Evolutionary conservation across 2,888 invertebrate species (phyloP).

Genomic region (Drosophila sordidapex): DNA sequence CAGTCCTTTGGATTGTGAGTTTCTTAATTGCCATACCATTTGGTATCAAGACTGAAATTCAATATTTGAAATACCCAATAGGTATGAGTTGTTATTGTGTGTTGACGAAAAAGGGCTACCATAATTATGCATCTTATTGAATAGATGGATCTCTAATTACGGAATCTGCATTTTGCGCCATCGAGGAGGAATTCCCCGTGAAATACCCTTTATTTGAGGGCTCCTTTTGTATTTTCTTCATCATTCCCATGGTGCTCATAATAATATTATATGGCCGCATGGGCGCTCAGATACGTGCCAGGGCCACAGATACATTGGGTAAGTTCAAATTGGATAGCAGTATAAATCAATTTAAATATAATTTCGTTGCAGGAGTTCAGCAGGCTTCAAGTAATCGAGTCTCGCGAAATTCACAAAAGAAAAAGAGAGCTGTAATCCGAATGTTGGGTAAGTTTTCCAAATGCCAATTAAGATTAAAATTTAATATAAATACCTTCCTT

Average conservation of each 20-base stretch:
- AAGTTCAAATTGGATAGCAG: background rate
- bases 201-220: conserved; percentile 91
- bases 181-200: conserved; percentile 87
- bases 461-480: background rate
- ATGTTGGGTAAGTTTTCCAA: conserved; percentile 89
- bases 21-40: conserved; percentile 91
- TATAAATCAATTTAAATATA: background rate
- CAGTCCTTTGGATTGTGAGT: conserved; percentile 91
- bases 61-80: conserved; percentile 90
- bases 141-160: conserved; percentile 86
- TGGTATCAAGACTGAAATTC: conserved; percentile 90
- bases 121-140: conserved; percentile 23
- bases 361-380: conserved; percentile 81
- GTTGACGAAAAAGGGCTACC: background rate
- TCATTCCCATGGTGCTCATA: conserved; percentile 90
- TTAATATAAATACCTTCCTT: background rate
- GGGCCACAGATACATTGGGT: conserved; percentile 86
- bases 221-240: conserved; percentile 93
- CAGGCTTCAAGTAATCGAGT: conserved; percentile 90
- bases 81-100: conserved; percentile 83
- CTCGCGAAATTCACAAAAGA: conserved; percentile 89
- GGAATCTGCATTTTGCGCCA: conserved; percentile 93
- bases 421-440: conserved; percentile 91
- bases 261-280: conserved; percentile 92
- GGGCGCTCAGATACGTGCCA: conserved; percentile 89